Evolutionary conservation across 2,888 invertebrate genomes (phyloP), one percentile per base, ranked within the genome.

Genomic region (Scrobipalpa costella): DNA sequence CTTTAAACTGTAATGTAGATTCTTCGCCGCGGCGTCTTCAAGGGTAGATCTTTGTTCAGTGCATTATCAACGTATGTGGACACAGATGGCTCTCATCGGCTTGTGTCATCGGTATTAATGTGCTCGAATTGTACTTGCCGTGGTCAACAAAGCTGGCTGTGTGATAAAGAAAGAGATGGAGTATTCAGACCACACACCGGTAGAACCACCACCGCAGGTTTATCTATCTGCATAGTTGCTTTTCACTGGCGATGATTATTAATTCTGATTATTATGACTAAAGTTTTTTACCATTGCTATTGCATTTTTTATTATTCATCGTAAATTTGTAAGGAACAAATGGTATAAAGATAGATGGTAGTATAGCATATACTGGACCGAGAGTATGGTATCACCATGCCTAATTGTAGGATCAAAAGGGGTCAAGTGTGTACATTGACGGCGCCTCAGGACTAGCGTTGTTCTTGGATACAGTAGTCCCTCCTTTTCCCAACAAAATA

Each of bases 371-470:
- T 44, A n/a, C 44, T 15, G n/a, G 44, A 6, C 44, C n/a, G 44
- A 71, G 79, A 75, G 79, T 80, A 85, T 87, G 75, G 79, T 80
- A 85, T 87, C 80, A 83, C 81, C 81, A 84, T 83, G 86, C 85
- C 86, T 90, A 90, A 91, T 91, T 90, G 91, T 86, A 79, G 79
- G 91, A 90, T 91, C 91, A 91, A 91, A 90, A 86, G 91, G 90
- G 91, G 90, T 91, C 89, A 91, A 91, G 85, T 91, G 90, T 89
- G 84, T 88, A 86, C 85, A 87, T 88, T 90, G 89, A 86, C 86
- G 87, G 84, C 85, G 89, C 87, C 84, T 86, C 85, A 88, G 88
- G 88, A 83, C 85, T 81, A 80, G 85, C 90, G 87, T 89, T 88
- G 90, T 88, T 78, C 76, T 81, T 79, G 74, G 75, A 76, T 78